Evolutionary conservation across 2,797 vertebrate genomes (phyloP).

Genomic region (Aldrovandia affinis): DNA sequence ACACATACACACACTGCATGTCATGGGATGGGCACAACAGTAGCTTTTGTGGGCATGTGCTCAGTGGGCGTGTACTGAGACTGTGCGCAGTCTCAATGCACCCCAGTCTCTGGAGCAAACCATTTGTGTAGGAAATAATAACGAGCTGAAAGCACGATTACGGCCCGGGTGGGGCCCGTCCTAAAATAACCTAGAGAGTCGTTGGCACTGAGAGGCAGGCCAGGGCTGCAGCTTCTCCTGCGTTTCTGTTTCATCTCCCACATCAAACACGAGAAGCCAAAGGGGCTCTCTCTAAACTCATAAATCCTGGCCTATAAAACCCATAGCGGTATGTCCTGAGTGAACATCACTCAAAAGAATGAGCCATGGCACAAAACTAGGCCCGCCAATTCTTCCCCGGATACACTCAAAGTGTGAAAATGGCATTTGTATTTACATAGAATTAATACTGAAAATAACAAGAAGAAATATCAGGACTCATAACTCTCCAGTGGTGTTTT

Average conservation of each 20-base stretch:
- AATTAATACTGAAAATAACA: background rate
- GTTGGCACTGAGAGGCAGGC: background rate
- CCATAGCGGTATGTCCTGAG: background rate
- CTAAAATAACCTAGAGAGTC: background rate
- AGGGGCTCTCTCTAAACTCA: background rate
- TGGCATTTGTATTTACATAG: background rate
- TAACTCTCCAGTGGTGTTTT: background rate
- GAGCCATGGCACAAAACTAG: background rate
- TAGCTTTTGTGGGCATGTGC: background rate
- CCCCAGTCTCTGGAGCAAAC: background rate
- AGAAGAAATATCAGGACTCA: background rate
- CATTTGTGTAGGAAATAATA: slow-evolving; percentile 12
- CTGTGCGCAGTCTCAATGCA: background rate
- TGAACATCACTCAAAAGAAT: background rate
- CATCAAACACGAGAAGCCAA: background rate
- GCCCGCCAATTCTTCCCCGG: background rate
- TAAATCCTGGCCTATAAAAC: background rate
- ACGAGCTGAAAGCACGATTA: background rate
- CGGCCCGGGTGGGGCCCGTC: background rate
- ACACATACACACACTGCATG: background rate
- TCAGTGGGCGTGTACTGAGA: background rate
- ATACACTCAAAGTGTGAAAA: background rate
- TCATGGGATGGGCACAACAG: background rate
- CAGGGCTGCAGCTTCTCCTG: background rate
- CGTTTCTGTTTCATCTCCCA: slow-evolving; percentile 7